Conservation (phyloP, 1,140 invertebrate species). For the Calliopsis andreniformis region DNA sequence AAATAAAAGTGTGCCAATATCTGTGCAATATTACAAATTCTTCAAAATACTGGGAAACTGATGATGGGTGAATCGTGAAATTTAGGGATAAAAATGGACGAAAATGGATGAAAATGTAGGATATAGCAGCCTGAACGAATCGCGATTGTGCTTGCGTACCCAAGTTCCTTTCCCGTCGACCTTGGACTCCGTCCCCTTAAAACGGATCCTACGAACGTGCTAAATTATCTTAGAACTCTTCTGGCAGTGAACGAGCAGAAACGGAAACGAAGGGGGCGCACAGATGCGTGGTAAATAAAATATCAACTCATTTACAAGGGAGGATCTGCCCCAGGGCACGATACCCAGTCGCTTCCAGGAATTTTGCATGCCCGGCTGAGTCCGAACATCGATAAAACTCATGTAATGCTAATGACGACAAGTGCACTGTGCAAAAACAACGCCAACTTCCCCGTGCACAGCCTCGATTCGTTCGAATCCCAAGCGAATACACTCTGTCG, state of each 20-base stretch:
- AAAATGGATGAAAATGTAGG: background rate
- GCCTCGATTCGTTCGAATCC: background rate
- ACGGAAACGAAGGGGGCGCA: background rate
- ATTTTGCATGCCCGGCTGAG: conserved; percentile 1
- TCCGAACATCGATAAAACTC: conserved; percentile 10
- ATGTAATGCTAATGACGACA: conserved; percentile 10
- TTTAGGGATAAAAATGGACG: too few relatives aligned
- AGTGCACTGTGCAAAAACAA: background rate
- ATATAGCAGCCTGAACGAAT: background rate
- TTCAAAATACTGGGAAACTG: background rate
- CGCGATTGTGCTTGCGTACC: conserved; percentile 6
- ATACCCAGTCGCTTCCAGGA: background rate
- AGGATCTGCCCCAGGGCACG: background rate
- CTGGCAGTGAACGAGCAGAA: background rate
- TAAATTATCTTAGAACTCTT: conserved; percentile 20
- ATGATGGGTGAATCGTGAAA: too few relatives aligned
- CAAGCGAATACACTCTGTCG: too few relatives aligned
- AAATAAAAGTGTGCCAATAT: background rate
- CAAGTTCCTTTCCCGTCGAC: conserved; percentile 24
- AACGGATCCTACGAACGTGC: conserved; percentile 14
- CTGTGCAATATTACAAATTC: background rate
- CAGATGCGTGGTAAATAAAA: conserved; percentile 20
- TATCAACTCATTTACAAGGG: conserved; percentile 11
- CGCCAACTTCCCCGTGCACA: too few relatives aligned
- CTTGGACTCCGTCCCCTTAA: conserved; percentile 33